phyloP scores from a whole-genome alignment of 1,140 invertebrate species.

The Drosophila ananassae region DNA sequence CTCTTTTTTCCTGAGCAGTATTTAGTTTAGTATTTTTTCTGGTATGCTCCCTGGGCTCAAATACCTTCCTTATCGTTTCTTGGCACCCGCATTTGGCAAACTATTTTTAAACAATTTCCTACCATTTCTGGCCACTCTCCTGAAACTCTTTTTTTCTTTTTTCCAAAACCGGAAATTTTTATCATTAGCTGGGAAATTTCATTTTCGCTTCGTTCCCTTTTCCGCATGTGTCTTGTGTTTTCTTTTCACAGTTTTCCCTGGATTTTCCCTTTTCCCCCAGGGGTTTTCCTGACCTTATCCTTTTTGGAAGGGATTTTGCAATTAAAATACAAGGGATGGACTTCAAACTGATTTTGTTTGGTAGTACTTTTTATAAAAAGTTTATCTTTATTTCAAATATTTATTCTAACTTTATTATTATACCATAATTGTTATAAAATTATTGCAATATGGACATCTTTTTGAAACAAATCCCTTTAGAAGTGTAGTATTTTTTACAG shows the following conservation, averaged over 20 bases:
- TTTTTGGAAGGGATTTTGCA: constrained; percentile 10
- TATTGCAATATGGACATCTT: no score
- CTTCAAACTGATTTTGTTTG: no score
- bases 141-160: not conserved
- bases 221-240: no score
- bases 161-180: constrained; percentile 66
- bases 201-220: constrained; percentile 57
- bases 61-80: constrained; percentile 23
- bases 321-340: constrained; percentile 2
- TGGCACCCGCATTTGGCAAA: not conserved
- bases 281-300: constrained; percentile 8
- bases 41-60: not conserved
- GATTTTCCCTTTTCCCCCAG: constrained; percentile 10
- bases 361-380: no score
- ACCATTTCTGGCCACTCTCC: constrained; percentile 1
- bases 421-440: no score
- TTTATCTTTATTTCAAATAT: no score
- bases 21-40: no score
- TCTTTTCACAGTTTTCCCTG: no score
- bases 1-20: not conserved
- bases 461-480: no score
- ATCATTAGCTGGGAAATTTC: constrained; percentile 77
- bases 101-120: not conserved
- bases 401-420: no score
- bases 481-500: no score